Evolutionary conservation across 2,888 invertebrate species (phyloP), one percentile per base, ranked within the genome.

Genomic region (Tricholauxania praeusta): DNA sequence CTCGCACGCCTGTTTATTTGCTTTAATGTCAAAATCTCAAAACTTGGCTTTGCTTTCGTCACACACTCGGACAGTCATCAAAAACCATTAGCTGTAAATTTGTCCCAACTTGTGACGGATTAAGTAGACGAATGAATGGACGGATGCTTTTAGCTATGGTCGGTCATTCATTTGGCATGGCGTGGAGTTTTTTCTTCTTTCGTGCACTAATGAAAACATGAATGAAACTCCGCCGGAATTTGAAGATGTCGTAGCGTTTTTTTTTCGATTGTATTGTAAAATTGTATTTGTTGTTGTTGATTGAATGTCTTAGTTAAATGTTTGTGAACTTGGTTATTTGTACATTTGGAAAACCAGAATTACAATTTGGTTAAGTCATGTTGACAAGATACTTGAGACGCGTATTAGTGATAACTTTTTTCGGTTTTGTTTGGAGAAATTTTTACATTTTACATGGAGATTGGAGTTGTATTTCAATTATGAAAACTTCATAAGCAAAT

Each of bases 31-130:
- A 19, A 19, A 47, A 17, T 19, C 47, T 48, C n/a, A 12, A 39
- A 12, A 57, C 47, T 63, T 12, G n/a, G 14, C 47, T 17, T 6
- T n/a, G 51, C 51, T n/a, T 15, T 17, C 57, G 19, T 19, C 62
- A 62, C 47, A 39, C 47, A 47, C 39, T 57, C 28, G 57, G 39
- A 39, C 39, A 39, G 8, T 39, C 39, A 39, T 39, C 39, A 39
- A 39, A 28, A 39, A 57, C 57, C 57, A 57, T 57, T 57, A 28
- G 28, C 28, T 19, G 57, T 57, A 28, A 28, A 57, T 57, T 57
- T 57, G 57, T 57, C 28, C 28, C 57, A 15, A 17, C 14, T 28
- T 14, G 22, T 22, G 57, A 28, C 57, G 15, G 57, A 22, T 22
- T 28, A 22, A 57, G 28, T 12, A 28, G 12, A 57, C 22, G 22